Percentiles rank a stretch among this genome's conserved stretches.
Conservation (phyloP, 2,888 invertebrate species). For the Thumatha senex region DNA sequence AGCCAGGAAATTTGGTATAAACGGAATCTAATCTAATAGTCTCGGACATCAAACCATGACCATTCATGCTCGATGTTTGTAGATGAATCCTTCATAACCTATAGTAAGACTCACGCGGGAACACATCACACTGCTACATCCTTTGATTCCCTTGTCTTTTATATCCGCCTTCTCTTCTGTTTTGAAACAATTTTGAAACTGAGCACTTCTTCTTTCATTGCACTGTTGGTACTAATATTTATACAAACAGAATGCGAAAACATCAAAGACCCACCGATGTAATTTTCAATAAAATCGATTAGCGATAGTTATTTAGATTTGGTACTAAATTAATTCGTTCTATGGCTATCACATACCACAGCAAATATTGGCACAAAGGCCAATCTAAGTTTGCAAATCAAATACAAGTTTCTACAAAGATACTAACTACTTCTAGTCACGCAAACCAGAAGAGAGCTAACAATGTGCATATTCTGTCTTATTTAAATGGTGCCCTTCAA, state of each 20-base stretch:
- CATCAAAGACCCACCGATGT: not conserved
- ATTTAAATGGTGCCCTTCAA: not conserved
- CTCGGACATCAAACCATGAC: too few species aligned
- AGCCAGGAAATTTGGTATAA: too few species aligned
- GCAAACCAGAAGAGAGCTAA: conserved; percentile 8
- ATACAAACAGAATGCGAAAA: not conserved
- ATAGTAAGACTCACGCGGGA: too few species aligned
- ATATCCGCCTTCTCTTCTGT: too few species aligned
- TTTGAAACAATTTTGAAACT: too few species aligned
- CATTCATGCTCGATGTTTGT: too few species aligned
- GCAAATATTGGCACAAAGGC: conserved; percentile 13
- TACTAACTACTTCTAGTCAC: conserved; percentile 24
- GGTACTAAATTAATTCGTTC: conserved; percentile 9
- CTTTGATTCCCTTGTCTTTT: too few species aligned
- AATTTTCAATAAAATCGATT: conserved; percentile 6
- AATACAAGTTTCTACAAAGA: conserved; percentile 19
- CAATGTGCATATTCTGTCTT: not conserved
- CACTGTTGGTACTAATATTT: not conserved
- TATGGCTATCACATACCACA: conserved; percentile 13
- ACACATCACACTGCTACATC: too few species aligned
- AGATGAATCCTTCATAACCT: too few species aligned
- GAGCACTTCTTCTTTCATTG: too few species aligned
- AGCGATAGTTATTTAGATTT: conserved; percentile 1
- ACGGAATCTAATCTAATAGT: too few species aligned
- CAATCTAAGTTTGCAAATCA: conserved; percentile 16